These are phyloP conservation scores for Pheosia gnoma DNA, from an alignment of 2,888 invertebrate genomes.

Conservation along the genomic window DNA sequence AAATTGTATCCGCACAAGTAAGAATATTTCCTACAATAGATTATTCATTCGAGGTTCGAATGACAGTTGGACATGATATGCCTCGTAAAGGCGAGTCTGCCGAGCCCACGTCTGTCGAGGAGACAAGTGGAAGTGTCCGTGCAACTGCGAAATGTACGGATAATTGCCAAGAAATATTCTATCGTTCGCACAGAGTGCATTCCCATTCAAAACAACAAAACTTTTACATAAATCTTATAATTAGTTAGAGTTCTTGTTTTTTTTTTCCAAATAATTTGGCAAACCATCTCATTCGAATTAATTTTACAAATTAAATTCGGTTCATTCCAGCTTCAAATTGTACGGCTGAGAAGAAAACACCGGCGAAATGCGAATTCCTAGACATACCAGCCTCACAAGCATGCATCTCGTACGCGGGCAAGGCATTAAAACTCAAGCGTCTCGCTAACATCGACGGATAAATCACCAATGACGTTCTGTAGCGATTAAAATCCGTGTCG, in stretches of 20 bases:
- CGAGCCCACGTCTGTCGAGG: slow-evolving; percentile 43
- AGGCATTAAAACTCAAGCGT: slow-evolving; percentile 47
- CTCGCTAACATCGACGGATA: slow-evolving; percentile 55
- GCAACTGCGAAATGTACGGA: slow-evolving; percentile 41
- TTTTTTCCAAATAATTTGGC: not conserved
- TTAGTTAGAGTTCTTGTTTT: not conserved
- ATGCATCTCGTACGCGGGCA: slow-evolving; percentile 33
- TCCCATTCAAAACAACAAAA: slow-evolving; percentile 9
- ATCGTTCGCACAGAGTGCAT: slow-evolving; percentile 9
- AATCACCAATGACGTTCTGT: slow-evolving; percentile 70
- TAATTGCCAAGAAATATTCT: slow-evolving; percentile 34
- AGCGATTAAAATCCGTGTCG: slow-evolving; percentile 75
- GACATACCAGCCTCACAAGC: slow-evolving; percentile 29
- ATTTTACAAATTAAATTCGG: not conserved
- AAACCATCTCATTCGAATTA: not conserved
- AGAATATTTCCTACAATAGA: slow-evolving; percentile 37
- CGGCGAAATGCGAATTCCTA: slow-evolving; percentile 23
- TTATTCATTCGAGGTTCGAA: slow-evolving; percentile 40
- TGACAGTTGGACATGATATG: slow-evolving; percentile 65
- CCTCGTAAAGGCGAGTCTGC: slow-evolving; percentile 61
- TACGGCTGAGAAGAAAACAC: slow-evolving; percentile 28
- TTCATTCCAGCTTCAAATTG: slow-evolving; percentile 9
- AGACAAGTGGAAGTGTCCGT: slow-evolving; percentile 31
- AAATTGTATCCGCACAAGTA: slow-evolving; percentile 5
- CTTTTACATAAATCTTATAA: not conserved